Base-by-base conservation (phyloP, 2,888 invertebrate species). In the Molanna angustata region DNA sequence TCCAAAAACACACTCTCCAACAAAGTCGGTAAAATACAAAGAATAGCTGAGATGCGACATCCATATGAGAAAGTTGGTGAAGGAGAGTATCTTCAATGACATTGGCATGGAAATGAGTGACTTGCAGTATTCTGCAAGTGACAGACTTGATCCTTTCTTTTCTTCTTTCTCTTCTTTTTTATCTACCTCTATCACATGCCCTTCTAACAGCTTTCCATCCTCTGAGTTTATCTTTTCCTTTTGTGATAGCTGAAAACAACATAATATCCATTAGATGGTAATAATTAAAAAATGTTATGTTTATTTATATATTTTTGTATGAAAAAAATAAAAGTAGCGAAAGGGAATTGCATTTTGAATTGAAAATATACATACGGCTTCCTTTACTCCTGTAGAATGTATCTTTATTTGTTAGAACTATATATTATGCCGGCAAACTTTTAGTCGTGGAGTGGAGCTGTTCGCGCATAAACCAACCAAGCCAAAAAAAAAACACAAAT, bases 1-100 rank as follows among this genome's bases (percentile, higher is more conserved):
- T 6, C 69, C 68, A 61, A 78, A 83, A 1, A 83, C 79, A 1
- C 78, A 74, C 65, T 84, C 82, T 1, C 83, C 84, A 1, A 84
- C 84, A 65, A 83, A 84, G 66, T 84, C 82, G 0, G 84, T 84
- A 63, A 84, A 84, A 64, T 82, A 84, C 7, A 84, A 68, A 1
- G 82, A 82, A 62, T 84, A 84, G 61, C 82, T 81, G n/a, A 84
- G 78, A 53, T 84, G 74, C 0, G 80, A 79, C 82, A 83, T 83
- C 83, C 84, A 84, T 61, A 80, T 80, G 59, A 83, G 76, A 1
- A 83, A 71, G 66, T 84, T 83, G 2, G 83, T 83, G 21, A 82
- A 56, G 49, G 82, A 82, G 48, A 84, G 66, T 53, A 81, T 72
- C 39, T 76, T 65, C 63, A 84, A 69, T 0, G 79, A 79, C 60